phyloP scores from a whole-genome alignment of 2,113 vertebrate species.

The Grallaria varia region DNA sequence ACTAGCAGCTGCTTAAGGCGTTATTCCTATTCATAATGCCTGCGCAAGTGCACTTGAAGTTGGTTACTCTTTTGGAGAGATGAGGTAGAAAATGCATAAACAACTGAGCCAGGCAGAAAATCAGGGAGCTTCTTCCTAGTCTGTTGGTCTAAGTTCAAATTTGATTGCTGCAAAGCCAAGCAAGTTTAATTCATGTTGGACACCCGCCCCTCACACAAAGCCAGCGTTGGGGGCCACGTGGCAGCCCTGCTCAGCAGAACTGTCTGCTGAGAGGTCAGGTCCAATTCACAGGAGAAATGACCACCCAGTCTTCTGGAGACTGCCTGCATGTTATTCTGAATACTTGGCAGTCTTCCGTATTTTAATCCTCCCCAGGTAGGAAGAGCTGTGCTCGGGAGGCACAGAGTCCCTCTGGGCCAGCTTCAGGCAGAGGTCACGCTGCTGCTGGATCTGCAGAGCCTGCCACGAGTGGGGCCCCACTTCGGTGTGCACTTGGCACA shows the following conservation, averaged over 20 bases:
- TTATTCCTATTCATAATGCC: conserved; percentile 30
- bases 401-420: background rate
- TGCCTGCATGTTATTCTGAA: background rate
- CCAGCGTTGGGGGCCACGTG: fast-evolving
- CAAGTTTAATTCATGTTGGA: background rate
- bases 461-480: fast-evolving
- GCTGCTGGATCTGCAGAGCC: background rate
- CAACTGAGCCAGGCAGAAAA: background rate
- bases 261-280: background rate
- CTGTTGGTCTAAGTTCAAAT: background rate
- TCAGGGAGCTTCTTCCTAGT: background rate
- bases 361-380: background rate
- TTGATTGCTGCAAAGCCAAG: background rate
- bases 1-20: conserved; percentile 45
- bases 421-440: fast-evolving
- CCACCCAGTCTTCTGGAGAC: background rate
- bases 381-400: background rate
- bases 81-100: conserved; percentile 5
- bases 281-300: background rate
- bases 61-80: conserved; percentile 32
- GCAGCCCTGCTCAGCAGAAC: background rate
- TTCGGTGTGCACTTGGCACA: fast-evolving
- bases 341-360: background rate
- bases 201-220: background rate
- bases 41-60: conserved; percentile 26